Evolutionary conservation across 2,888 invertebrate genomes (phyloP).

Genomic region (Lycocerus yunnanus): DNA sequence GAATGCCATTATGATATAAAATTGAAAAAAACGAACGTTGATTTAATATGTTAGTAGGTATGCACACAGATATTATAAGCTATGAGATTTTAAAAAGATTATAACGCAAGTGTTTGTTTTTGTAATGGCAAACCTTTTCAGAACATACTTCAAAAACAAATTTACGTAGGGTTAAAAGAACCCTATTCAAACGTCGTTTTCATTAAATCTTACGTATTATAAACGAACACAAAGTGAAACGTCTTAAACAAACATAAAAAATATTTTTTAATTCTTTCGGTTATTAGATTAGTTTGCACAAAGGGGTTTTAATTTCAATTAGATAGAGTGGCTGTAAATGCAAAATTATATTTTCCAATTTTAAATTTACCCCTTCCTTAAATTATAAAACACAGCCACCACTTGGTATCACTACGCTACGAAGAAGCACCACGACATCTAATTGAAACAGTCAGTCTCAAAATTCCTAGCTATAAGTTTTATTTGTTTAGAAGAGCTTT

Average conservation of each 20-base stretch:
- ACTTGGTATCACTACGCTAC: slow-evolving; percentile 7
- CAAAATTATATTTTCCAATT: slow-evolving; percentile 17
- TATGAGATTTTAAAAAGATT: background rate
- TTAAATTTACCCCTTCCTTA: slow-evolving; percentile 3
- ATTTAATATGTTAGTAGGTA: background rate
- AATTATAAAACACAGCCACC: background rate
- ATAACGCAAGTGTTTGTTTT: background rate
- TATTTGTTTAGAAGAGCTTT: slow-evolving; percentile 17
- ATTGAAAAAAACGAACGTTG: background rate
- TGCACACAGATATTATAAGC: too few relatives aligned
- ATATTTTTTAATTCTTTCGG: background rate
- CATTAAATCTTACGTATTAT: background rate
- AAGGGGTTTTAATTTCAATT: slow-evolving; percentile 21
- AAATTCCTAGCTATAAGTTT: slow-evolving; percentile 8
- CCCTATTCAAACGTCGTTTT: background rate
- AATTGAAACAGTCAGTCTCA: slow-evolving; percentile 20
- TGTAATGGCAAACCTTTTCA: background rate
- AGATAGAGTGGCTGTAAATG: slow-evolving; percentile 9
- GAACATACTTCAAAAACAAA: background rate
- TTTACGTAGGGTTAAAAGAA: background rate
- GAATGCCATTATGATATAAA: background rate
- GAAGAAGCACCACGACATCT: slow-evolving; percentile 10
- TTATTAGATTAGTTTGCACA: slow-evolving; percentile 19
- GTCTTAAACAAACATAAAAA: background rate
- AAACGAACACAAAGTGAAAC: background rate